phyloP scores from a whole-genome alignment of 92 coral and sea anemone genomes.

The Palythoa heliodiscus region DNA sequence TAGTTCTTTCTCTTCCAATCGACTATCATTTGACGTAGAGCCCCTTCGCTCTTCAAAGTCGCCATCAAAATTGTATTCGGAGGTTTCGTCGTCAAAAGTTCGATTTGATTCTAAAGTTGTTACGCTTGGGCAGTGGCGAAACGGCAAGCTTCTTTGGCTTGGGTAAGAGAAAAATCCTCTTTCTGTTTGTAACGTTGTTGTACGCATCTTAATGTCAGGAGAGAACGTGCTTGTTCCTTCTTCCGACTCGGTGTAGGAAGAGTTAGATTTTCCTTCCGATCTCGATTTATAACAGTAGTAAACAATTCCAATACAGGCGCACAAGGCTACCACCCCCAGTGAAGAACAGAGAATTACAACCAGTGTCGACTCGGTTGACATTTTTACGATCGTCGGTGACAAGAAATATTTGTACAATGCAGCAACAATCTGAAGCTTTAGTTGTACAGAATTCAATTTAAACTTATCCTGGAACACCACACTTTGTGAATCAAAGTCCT shows the following conservation, averaged over 20 bases:
- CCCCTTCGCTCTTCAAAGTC: background rate
- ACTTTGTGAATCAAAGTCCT: no score
- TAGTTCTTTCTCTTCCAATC: background rate
- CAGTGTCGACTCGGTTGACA: background rate
- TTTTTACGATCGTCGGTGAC: background rate
- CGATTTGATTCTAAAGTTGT: conserved; percentile 21
- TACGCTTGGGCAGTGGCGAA: conserved; percentile 31
- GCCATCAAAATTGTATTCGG: background rate
- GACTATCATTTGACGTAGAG: background rate
- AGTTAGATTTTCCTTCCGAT: background rate
- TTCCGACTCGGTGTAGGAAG: conserved; percentile 4
- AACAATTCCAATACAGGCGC: background rate
- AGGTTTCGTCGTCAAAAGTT: background rate
- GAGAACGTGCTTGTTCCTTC: conserved; percentile 1
- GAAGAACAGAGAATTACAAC: background rate
- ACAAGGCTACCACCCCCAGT: background rate
- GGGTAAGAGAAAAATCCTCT: background rate
- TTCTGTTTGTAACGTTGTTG: background rate
- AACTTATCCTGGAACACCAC: no score
- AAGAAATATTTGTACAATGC: background rate
- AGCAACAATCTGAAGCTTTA: background rate
- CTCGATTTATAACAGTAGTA: background rate
- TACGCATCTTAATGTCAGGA: conserved; percentile 21
- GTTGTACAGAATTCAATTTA: background rate
- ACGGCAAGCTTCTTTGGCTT: conserved; percentile 14